Conservation (phyloP, 2,113 vertebrate species). For the Prolemur simus region DNA sequence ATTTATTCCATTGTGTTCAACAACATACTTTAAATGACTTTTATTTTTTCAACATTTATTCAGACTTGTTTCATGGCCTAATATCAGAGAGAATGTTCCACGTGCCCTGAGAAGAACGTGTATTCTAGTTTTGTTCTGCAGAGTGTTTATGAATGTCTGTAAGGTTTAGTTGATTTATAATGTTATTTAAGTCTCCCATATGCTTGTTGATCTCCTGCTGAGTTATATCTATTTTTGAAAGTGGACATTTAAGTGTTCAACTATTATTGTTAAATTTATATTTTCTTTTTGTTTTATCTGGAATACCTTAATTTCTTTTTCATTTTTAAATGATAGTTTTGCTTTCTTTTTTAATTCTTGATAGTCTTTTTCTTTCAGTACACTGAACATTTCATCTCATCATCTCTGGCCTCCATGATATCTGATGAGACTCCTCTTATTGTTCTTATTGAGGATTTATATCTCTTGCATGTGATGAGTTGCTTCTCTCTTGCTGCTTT, state of each 20-base stretch:
- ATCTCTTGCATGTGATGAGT: background rate
- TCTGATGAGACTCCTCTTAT: background rate
- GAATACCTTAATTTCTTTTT: background rate
- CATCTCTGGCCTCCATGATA: background rate
- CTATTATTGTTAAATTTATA: background rate
- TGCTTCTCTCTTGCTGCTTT: background rate
- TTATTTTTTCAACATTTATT: background rate
- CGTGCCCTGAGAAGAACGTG: background rate
- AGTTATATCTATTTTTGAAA: background rate
- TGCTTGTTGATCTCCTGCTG: background rate
- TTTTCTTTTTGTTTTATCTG: background rate
- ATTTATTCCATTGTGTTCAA: background rate
- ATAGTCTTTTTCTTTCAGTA: background rate
- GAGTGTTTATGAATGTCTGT: background rate
- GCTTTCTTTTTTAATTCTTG: background rate
- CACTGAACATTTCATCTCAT: background rate
- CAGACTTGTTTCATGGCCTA: background rate
- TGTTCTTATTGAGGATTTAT: background rate
- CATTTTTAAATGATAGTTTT: background rate
- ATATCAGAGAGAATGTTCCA: background rate
- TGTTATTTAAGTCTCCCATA: background rate
- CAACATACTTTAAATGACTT: background rate
- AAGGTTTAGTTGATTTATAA: background rate
- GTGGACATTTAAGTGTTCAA: background rate
- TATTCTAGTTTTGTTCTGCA: background rate